phyloP scores from a whole-genome alignment of 2,797 vertebrate genomes.

The Micrastur ruficollis region DNA sequence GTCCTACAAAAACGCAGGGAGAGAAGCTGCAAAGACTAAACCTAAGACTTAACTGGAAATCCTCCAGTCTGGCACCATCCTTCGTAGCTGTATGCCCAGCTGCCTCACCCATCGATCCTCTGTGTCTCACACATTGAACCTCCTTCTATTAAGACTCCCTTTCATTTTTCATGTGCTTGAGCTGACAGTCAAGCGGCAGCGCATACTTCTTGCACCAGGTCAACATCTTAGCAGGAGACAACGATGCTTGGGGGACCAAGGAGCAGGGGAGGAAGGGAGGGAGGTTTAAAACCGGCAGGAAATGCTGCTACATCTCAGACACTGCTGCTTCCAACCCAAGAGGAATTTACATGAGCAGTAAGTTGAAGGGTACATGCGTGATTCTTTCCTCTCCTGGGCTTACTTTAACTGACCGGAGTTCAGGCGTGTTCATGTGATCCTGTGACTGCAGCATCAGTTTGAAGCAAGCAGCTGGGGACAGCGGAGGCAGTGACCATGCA shows the following conservation, averaged over 20 bases:
- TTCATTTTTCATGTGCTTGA: not conserved
- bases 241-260: not conserved
- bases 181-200: not conserved
- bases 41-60: not conserved
- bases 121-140: not conserved
- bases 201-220: not conserved
- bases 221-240: conserved; percentile 5
- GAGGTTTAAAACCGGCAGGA: conserved; percentile 10
- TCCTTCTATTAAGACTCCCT: not conserved
- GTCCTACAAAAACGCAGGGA: not conserved
- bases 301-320: not conserved
- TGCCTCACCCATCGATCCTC: not conserved
- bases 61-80: not conserved
- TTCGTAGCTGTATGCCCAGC: not conserved
- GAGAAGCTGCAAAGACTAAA: not conserved
- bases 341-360: not conserved
- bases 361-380: not conserved
- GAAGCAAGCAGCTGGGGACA: not conserved
- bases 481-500: not conserved
- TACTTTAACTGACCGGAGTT: not conserved
- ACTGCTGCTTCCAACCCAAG: not conserved
- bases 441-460: not conserved
- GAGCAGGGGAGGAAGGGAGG: not conserved
- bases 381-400: not conserved
- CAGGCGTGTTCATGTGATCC: not conserved